Percentiles rank a stretch among this genome's conserved stretches.
These are phyloP conservation scores for Halesus radiatus DNA, from an alignment of 1,140 invertebrate genomes.

Conservation along the genomic window DNA sequence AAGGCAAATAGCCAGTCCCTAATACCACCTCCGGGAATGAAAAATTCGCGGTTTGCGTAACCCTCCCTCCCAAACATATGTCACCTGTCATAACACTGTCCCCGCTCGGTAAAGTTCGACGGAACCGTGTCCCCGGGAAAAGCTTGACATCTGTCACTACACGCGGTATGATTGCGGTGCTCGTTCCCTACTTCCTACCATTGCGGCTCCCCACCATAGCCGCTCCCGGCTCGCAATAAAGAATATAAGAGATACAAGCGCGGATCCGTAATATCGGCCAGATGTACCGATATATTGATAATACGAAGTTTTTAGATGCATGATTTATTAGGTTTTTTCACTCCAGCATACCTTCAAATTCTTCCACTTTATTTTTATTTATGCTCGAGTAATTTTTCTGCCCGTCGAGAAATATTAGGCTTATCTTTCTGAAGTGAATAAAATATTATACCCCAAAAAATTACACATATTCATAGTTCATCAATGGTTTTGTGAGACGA, in stretches of 20 bases:
- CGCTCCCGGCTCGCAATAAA: too few relatives aligned
- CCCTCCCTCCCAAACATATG: conserved; percentile 34
- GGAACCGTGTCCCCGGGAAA: conserved; percentile 18
- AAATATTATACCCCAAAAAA: too few relatives aligned
- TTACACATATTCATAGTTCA: too few relatives aligned
- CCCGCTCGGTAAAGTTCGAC: conserved; percentile 36
- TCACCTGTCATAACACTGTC: conserved; percentile 44
- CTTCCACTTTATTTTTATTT: neutral
- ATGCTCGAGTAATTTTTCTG: neutral
- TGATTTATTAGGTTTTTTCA: conserved; percentile 18
- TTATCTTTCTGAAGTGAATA: too few relatives aligned
- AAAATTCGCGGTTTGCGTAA: too few relatives aligned
- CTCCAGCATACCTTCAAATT: neutral
- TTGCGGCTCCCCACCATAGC: neutral
- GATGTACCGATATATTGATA: conserved; percentile 24
- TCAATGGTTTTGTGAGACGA: too few relatives aligned
- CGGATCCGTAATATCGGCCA: conserved; percentile 1
- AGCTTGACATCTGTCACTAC: conserved; percentile 52
- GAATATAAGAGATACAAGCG: neutral
- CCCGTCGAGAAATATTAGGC: too few relatives aligned
- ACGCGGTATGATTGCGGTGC: conserved; percentile 44
- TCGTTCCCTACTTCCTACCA: neutral
- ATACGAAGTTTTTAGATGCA: conserved; percentile 2
- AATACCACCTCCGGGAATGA: too few relatives aligned
- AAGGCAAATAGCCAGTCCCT: too few relatives aligned